Conservation (phyloP, 2,888 invertebrate species). For the Achlya flavicornis region DNA sequence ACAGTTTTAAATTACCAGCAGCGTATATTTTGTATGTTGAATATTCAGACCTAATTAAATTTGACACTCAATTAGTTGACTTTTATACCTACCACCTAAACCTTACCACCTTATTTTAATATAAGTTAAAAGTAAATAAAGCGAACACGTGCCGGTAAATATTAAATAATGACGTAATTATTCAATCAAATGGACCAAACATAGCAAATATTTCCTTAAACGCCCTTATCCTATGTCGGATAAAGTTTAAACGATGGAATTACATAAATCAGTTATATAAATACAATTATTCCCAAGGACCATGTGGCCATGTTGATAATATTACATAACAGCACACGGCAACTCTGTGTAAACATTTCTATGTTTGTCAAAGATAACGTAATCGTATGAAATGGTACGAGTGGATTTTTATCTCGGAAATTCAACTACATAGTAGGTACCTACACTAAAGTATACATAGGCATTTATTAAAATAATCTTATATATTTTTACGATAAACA, state of each 20-base stretch:
- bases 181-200: too few species aligned
- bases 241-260: neutral
- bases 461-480: neutral
- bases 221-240: too few species aligned
- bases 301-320: slow-evolving; percentile 9
- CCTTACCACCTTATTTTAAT: too few species aligned
- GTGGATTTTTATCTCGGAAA: neutral
- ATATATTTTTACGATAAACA: neutral
- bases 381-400: slow-evolving; percentile 14
- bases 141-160: too few species aligned
- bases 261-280: neutral
- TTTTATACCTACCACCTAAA: too few species aligned
- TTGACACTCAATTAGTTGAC: too few species aligned
- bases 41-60: too few species aligned
- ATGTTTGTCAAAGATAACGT: slow-evolving; percentile 19
- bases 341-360: slow-evolving; percentile 6
- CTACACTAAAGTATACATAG: neutral
- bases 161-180: too few species aligned
- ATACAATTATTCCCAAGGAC: slow-evolving; percentile 7
- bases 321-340: slow-evolving; percentile 7
- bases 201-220: too few species aligned
- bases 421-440: neutral
- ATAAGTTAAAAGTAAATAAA: too few species aligned
- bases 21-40: too few species aligned
- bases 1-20: neutral